A percentile compares a stretch with the other conserved stretches of the same genome.
Evolutionary conservation across 2,888 invertebrate genomes (phyloP).

Genomic region (Eurytoma californica): DNA sequence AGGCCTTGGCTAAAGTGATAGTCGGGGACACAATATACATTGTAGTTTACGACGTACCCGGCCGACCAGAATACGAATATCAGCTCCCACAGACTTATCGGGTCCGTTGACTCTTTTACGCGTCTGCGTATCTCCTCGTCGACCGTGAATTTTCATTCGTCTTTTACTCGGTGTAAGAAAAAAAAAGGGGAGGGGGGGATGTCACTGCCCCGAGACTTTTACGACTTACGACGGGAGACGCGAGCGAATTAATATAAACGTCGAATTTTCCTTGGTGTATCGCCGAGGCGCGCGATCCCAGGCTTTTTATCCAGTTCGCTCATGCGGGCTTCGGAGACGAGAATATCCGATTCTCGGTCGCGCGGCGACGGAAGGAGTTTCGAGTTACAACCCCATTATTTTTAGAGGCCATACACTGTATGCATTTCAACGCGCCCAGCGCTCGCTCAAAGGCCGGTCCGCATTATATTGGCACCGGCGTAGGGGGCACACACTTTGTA

Average conservation of each 20-base stretch:
- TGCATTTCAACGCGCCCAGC: background rate
- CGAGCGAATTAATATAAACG: too few species aligned
- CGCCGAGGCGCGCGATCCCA: too few species aligned
- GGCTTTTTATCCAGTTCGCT: too few species aligned
- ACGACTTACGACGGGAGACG: too few species aligned
- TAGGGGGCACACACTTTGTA: too few species aligned
- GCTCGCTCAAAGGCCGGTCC: too few species aligned
- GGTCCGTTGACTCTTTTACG: constrained; percentile 6
- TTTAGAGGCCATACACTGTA: background rate
- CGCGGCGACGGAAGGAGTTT: background rate
- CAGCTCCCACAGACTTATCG: background rate
- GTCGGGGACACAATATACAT: constrained; percentile 30
- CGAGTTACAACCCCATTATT: background rate
- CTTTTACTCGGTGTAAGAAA: background rate
- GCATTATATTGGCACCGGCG: too few species aligned
- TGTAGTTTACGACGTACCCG: constrained; percentile 29
- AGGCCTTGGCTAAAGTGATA: constrained; percentile 46
- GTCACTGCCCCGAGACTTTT: too few species aligned
- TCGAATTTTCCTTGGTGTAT: background rate
- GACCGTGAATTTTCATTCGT: background rate
- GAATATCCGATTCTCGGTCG: constrained; percentile 1
- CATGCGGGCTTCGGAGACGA: too few species aligned
- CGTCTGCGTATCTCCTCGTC: background rate
- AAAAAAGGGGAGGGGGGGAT: too few species aligned
- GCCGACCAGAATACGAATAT: constrained; percentile 30